phyloP scores from a whole-genome alignment of 2,888 invertebrate species.

The Gastrophysa polygoni region DNA sequence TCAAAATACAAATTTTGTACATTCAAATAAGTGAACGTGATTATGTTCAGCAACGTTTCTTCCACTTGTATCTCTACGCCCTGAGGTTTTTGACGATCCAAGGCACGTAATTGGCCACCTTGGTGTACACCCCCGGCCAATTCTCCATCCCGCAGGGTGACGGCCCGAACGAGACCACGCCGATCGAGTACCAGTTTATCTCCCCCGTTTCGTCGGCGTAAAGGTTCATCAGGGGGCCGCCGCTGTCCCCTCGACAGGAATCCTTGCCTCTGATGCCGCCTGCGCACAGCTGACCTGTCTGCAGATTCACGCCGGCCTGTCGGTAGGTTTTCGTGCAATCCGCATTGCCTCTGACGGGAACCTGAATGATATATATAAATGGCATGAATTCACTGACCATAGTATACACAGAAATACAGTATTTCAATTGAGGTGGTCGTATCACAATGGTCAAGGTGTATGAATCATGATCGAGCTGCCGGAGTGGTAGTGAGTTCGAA shows the following conservation, averaged over 20 bases:
- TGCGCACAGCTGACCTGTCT: slow-evolving; percentile 65
- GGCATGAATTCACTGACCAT: no score
- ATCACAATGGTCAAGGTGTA: no score
- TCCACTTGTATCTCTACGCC: not conserved
- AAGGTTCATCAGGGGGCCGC: slow-evolving; percentile 73
- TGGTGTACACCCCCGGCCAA: slow-evolving; percentile 51
- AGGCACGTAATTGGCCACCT: slow-evolving; percentile 58
- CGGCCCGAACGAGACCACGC: slow-evolving; percentile 70
- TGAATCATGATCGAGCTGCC: no score
- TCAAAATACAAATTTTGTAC: no score
- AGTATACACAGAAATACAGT: no score
- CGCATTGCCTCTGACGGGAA: slow-evolving; percentile 59
- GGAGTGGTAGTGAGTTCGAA: no score
- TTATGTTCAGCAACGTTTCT: no score
- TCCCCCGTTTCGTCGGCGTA: slow-evolving; percentile 53
- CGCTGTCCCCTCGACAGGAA: slow-evolving; percentile 74
- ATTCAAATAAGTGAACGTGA: no score
- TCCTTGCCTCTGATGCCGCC: slow-evolving; percentile 64
- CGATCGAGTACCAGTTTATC: slow-evolving; percentile 66
- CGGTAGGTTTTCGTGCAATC: slow-evolving; percentile 63
- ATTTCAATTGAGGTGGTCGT: no score
- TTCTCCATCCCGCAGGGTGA: slow-evolving; percentile 45
- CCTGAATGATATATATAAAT: no score
- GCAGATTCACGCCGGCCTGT: slow-evolving; percentile 57
- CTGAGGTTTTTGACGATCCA: slow-evolving; percentile 59